A percentile compares a stretch with the other conserved stretches of the same genome.
Conservation (phyloP, 2,888 invertebrate genomes). For the Drosophila yooni region DNA sequence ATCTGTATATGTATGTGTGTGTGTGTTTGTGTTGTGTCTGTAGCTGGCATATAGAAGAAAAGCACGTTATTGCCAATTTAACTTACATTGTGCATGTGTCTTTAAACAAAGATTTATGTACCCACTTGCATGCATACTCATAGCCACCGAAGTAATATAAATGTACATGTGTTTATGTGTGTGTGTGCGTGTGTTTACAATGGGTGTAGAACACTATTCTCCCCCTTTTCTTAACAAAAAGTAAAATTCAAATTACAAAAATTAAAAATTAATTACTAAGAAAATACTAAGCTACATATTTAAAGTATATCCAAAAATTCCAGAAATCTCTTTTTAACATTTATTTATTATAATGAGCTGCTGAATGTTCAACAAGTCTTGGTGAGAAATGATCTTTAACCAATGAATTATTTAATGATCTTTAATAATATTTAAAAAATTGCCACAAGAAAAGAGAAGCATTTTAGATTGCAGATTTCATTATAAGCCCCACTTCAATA, state of each 20-base stretch:
- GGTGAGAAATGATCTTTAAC: neutral
- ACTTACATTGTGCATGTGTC: constrained; percentile 79
- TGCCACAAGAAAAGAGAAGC: no score
- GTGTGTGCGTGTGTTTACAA: neutral
- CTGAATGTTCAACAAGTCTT: no score
- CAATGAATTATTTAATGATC: neutral
- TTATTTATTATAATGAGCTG: neutral
- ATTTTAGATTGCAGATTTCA: neutral
- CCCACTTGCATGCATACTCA: constrained; percentile 76
- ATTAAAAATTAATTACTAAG: neutral
- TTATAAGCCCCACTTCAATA: no score
- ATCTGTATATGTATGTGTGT: constrained; percentile 18
- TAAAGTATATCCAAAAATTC: fast-evolving
- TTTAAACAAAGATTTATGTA: constrained; percentile 80
- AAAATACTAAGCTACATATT: neutral
- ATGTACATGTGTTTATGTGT: neutral
- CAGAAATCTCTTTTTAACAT: neutral
- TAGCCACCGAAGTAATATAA: constrained; percentile 42
- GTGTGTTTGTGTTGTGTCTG: constrained; percentile 32
- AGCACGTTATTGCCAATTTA: constrained; percentile 80
- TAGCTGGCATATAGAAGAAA: constrained; percentile 75
- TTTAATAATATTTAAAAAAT: neutral
- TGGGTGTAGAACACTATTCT: neutral
- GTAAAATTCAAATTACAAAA: neutral
- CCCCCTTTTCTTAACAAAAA: neutral